These are phyloP conservation scores for Sebastes goodei DNA, from an alignment of 2,797 vertebrate genomes.

Conservation along the genomic window DNA sequence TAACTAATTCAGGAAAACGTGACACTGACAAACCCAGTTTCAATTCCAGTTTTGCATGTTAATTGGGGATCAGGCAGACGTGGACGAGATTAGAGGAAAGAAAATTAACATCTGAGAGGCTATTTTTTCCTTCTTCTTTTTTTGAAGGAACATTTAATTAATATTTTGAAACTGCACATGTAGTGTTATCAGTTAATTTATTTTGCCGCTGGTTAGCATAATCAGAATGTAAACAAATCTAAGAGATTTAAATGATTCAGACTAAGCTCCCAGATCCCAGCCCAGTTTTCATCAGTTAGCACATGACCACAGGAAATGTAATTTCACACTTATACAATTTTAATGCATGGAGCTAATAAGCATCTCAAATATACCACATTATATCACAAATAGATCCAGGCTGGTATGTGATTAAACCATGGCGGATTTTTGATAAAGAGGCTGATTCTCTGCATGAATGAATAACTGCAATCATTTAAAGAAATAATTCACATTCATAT, in stretches of 20 bases:
- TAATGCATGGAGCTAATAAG: not conserved
- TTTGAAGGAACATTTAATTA: conserved; percentile 19
- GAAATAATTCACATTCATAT: not conserved
- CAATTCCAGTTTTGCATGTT: conserved; percentile 23
- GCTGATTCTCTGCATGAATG: not conserved
- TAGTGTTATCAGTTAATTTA: conserved; percentile 36
- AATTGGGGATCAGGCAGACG: conserved; percentile 22
- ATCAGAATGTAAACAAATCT: conserved; percentile 23
- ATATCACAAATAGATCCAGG: not conserved
- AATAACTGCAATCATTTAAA: not conserved
- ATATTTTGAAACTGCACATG: conserved; percentile 15
- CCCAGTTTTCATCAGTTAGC: not conserved
- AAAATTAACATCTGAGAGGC: conserved; percentile 20
- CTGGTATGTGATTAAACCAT: not conserved
- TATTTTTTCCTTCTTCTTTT: not conserved
- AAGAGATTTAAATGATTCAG: conserved; percentile 2
- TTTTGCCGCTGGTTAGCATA: conserved; percentile 18
- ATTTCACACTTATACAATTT: not conserved
- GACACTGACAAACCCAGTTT: conserved; percentile 6
- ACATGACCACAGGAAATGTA: not conserved
- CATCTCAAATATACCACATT: not conserved
- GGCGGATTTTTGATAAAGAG: not conserved
- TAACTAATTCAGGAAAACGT: conserved; percentile 21
- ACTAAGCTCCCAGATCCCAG: conserved; percentile 1
- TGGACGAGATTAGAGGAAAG: conserved; percentile 23